Conservation (phyloP, 2,113 vertebrate species). For the Otus sunia region DNA sequence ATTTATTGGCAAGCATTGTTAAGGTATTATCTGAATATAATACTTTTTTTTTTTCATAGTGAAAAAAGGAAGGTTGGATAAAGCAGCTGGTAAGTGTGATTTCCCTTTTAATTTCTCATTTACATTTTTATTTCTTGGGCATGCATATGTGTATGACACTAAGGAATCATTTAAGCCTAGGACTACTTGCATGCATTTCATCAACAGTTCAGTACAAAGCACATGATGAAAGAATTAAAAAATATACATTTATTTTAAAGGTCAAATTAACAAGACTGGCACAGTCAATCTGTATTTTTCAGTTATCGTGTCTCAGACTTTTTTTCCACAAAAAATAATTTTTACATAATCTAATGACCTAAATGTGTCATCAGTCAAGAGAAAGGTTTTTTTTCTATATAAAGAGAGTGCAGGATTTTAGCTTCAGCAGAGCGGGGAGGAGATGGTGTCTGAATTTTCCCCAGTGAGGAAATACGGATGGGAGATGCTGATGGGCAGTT, state of each 20-base stretch:
- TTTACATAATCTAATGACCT: not conserved
- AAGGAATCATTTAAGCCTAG: not conserved
- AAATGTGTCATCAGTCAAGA: not conserved
- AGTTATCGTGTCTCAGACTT: not conserved
- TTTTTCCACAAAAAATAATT: not conserved
- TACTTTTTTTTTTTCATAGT: conserved; percentile 14
- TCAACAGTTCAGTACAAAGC: not conserved
- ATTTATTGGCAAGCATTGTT: not conserved
- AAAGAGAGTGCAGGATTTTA: not conserved
- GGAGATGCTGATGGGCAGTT: not conserved
- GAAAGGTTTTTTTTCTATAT: not conserved
- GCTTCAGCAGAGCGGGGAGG: not conserved
- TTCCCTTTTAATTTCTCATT: not conserved
- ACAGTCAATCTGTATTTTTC: not conserved
- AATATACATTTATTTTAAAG: not conserved
- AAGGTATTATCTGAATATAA: not conserved
- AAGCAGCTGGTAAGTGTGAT: conserved; percentile 53
- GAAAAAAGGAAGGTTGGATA: conserved; percentile 66
- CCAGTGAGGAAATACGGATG: not conserved
- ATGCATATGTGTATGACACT: not conserved
- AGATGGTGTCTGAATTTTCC: not conserved
- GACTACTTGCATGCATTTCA: not conserved
- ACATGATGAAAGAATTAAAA: not conserved
- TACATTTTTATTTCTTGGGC: not conserved
- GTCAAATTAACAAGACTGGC: not conserved